Conservation (phyloP, 2,797 vertebrate species). For the Sebastes paucispinis region DNA sequence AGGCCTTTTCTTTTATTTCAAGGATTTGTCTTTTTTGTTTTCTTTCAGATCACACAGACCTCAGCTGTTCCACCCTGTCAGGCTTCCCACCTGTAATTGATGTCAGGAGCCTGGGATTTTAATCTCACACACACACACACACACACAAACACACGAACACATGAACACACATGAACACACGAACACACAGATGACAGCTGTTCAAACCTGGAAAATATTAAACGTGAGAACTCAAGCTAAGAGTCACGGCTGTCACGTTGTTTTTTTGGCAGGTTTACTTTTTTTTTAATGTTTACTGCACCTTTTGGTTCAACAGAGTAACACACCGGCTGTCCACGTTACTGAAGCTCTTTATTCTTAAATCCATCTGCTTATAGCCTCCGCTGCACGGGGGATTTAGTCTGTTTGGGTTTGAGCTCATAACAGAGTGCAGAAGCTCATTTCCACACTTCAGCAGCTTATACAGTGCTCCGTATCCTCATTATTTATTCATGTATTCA, state of each 20-base stretch:
- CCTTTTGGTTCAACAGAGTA: background rate
- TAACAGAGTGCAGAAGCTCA: constrained; percentile 24
- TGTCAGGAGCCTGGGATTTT: constrained; percentile 36
- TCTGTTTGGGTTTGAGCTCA: constrained; percentile 37
- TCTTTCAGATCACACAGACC: constrained; percentile 55
- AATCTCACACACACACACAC: background rate
- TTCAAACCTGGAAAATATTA: constrained; percentile 6
- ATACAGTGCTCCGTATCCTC: constrained; percentile 20
- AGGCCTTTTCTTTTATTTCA: background rate
- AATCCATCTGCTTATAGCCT: background rate
- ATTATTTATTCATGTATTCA: constrained; percentile 60
- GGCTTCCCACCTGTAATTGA: constrained; percentile 13
- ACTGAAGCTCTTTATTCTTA: constrained; percentile 16
- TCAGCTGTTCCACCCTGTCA: constrained; percentile 10
- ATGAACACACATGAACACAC: too few species aligned
- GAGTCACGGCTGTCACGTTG: constrained; percentile 24
- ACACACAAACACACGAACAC: too few species aligned
- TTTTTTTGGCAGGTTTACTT: constrained; percentile 4
- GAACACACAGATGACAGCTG: background rate
- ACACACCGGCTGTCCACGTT: background rate
- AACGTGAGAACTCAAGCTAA: background rate
- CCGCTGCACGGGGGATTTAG: constrained; percentile 23
- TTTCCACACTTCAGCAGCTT: constrained; percentile 43
- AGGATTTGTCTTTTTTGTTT: constrained; percentile 1
- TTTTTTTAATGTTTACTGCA: constrained; percentile 9